Evolutionary conservation across 2,797 vertebrate species (phyloP).

Genomic region (Periparus ater): DNA sequence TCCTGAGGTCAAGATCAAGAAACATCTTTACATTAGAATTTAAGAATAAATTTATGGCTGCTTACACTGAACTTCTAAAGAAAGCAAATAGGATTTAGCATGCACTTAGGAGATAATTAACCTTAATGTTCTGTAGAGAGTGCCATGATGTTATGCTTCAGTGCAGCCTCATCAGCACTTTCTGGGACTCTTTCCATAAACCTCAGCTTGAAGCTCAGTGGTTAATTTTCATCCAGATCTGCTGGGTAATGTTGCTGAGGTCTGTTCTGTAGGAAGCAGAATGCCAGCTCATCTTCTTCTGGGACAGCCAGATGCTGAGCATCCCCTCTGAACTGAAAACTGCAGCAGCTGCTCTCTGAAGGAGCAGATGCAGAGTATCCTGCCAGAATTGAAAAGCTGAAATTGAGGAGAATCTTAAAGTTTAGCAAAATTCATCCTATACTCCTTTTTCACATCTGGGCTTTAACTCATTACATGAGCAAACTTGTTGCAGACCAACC

Average conservation of each 20-base stretch:
- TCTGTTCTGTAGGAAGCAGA: not conserved
- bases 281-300: constrained; percentile 12
- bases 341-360: not conserved
- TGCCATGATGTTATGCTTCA: not conserved
- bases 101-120: not conserved
- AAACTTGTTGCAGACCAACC: not conserved
- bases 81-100: not conserved
- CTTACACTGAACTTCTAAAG: not conserved
- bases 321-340: not conserved
- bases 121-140: not conserved
- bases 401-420: not conserved
- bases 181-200: not conserved
- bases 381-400: not conserved
- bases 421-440: not conserved
- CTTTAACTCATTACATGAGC: not conserved
- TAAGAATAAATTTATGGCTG: not conserved
- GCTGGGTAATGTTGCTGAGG: not conserved
- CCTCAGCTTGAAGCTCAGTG: not conserved
- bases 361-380: not conserved
- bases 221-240: not conserved
- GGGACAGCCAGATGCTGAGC: constrained; percentile 8
- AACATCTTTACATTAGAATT: not conserved
- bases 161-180: not conserved
- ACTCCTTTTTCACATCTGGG: not conserved
- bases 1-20: not conserved